Percentiles rank a stretch among this genome's conserved stretches.
These are phyloP conservation scores for Tipula helvola DNA, from an alignment of 2,888 invertebrate genomes.

Conservation along the genomic window DNA sequence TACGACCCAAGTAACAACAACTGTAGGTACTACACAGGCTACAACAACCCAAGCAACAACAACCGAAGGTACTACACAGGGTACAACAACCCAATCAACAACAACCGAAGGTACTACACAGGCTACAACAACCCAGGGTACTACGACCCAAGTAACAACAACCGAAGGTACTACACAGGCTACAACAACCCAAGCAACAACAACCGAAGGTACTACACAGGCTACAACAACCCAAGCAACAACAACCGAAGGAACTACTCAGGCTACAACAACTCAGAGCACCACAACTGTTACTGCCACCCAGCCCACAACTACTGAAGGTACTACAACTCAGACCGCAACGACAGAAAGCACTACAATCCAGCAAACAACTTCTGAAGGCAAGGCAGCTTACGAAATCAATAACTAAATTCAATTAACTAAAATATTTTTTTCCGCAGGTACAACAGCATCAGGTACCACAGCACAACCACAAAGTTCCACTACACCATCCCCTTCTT, in stretches of 20 bases:
- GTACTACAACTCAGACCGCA: conserved; percentile 4
- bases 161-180: conserved; percentile 18
- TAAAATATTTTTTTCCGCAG: conserved; percentile 18
- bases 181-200: conserved; percentile 17
- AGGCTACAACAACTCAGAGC: conserved; percentile 9
- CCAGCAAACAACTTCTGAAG: conserved; percentile 20
- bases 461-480: conserved; percentile 18
- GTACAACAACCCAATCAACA: conserved; percentile 16
- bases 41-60: conserved; percentile 16
- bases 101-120: conserved; percentile 20
- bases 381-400: too few relatives aligned
- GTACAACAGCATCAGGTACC: conserved; percentile 21
- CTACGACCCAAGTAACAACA: conserved; percentile 16
- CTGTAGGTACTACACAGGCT: conserved; percentile 18
- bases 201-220: conserved; percentile 7
- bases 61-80: conserved; percentile 7
- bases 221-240: conserved; percentile 8
- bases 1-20: conserved; percentile 17
- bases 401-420: too few relatives aligned
- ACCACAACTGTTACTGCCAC: conserved; percentile 19
- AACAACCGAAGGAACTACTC: conserved; percentile 15
- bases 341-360: conserved; percentile 6
- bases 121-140: not conserved
- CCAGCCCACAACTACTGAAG: conserved; percentile 15
- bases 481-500: not conserved